Percentiles rank a stretch among this genome's conserved stretches.
These are phyloP conservation scores for Herpetotheres cachinnans DNA, from an alignment of 2,113 vertebrate genomes.

Conservation along the genomic window DNA sequence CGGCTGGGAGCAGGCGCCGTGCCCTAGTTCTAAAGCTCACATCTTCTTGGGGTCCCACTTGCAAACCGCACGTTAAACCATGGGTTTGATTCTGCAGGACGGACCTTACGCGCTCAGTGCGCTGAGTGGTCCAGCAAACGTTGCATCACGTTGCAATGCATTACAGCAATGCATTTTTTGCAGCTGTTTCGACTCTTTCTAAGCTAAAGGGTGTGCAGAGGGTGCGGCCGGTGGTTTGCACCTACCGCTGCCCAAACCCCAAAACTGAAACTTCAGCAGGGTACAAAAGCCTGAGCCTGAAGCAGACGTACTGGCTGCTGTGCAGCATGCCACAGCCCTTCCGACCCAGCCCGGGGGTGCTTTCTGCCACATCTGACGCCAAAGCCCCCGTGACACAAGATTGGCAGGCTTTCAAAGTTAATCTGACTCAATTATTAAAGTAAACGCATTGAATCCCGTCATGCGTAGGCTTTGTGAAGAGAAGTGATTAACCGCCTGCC, in stretches of 20 bases:
- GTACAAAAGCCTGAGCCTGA: too few relatives aligned
- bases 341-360: fast-evolving
- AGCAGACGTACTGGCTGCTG: background rate
- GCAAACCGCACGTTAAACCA: fast-evolving
- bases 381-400: fast-evolving
- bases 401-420: too few relatives aligned
- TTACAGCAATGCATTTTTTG: fast-evolving
- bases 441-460: fast-evolving
- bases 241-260: background rate
- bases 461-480: fast-evolving
- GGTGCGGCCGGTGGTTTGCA: fast-evolving
- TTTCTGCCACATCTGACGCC: background rate
- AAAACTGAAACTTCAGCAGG: fast-evolving
- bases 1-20: background rate
- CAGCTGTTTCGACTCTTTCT: fast-evolving
- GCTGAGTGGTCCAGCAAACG: fast-evolving
- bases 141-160: fast-evolving
- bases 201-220: fast-evolving
- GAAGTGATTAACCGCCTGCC: background rate
- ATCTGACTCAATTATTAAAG: fast-evolving
- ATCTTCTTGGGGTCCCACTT: background rate
- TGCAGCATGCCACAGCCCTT: background rate
- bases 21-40: constrained; percentile 54
- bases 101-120: fast-evolving
- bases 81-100: fast-evolving